These are phyloP conservation scores for Alosa alosa DNA, from an alignment of 2,113 vertebrate genomes.

Conservation along the genomic window DNA sequence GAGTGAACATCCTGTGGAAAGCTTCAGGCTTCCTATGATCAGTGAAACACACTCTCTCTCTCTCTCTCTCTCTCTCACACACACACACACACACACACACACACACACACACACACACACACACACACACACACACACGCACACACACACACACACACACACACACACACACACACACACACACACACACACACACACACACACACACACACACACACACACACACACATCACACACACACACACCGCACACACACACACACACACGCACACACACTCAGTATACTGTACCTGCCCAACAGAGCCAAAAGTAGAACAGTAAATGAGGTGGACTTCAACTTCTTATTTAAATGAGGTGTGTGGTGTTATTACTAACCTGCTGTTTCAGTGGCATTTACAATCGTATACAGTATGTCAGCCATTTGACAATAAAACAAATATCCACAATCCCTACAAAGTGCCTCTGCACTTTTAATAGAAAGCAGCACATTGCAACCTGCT, in stretches of 20 bases:
- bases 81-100: not conserved
- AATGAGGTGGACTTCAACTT: not conserved
- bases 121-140: too few relatives aligned
- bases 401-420: not conserved
- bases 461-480: not conserved
- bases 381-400: not conserved
- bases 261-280: not conserved
- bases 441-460: not conserved
- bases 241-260: not conserved
- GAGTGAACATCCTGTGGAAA: not conserved
- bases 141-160: too few relatives aligned
- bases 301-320: not conserved
- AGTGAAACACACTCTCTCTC: not conserved
- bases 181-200: not conserved
- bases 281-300: not conserved
- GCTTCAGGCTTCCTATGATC: not conserved
- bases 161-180: not conserved
- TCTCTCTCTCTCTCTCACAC: too few relatives aligned
- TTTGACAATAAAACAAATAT: not conserved
- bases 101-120: not conserved
- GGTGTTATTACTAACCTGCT: not conserved
- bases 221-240: not conserved
- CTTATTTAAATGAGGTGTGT: not conserved
- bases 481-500: not conserved
- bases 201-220: not conserved